phyloP scores from a whole-genome alignment of 2,888 invertebrate species.

The Leucoma salicis region DNA sequence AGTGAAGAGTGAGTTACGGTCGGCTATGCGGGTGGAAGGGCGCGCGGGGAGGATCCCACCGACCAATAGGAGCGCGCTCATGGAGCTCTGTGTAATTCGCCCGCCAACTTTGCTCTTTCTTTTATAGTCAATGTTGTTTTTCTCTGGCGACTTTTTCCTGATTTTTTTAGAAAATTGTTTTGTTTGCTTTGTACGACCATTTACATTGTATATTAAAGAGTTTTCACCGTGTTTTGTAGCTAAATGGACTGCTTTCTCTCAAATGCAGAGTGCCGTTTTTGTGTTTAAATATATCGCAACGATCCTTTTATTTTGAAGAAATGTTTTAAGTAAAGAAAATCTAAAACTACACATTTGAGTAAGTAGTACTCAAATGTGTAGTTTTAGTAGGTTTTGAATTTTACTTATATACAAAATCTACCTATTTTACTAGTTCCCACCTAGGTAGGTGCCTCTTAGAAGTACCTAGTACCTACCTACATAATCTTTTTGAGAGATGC shows the following conservation, averaged over 20 bases:
- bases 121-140: slow-evolving; percentile 78
- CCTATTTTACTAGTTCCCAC: too few relatives aligned
- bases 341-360: too few relatives aligned
- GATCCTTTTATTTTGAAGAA: too few relatives aligned
- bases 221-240: slow-evolving; percentile 49
- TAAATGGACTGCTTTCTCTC: slow-evolving; percentile 40
- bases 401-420: too few relatives aligned
- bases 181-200: slow-evolving; percentile 73
- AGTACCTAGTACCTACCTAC: too few relatives aligned
- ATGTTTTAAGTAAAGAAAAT: too few relatives aligned
- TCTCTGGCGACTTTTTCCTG: slow-evolving; percentile 77
- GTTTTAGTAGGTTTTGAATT: too few relatives aligned
- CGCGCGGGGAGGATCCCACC: slow-evolving; percentile 40
- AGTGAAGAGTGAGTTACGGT: slow-evolving; percentile 82
- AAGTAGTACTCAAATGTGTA: too few relatives aligned
- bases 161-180: slow-evolving; percentile 71
- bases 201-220: slow-evolving; percentile 73
- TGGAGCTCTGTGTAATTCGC: slow-evolving; percentile 66
- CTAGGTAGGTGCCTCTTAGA: too few relatives aligned
- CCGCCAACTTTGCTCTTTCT: slow-evolving; percentile 80
- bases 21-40: slow-evolving; percentile 46
- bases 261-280: slow-evolving; percentile 20
- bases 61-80: slow-evolving; percentile 73
- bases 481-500: too few relatives aligned
- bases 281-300: too few relatives aligned